These are phyloP conservation scores for Tragelaphus buxtoni DNA, from an alignment of 2,113 vertebrate genomes.

Conservation along the genomic window DNA sequence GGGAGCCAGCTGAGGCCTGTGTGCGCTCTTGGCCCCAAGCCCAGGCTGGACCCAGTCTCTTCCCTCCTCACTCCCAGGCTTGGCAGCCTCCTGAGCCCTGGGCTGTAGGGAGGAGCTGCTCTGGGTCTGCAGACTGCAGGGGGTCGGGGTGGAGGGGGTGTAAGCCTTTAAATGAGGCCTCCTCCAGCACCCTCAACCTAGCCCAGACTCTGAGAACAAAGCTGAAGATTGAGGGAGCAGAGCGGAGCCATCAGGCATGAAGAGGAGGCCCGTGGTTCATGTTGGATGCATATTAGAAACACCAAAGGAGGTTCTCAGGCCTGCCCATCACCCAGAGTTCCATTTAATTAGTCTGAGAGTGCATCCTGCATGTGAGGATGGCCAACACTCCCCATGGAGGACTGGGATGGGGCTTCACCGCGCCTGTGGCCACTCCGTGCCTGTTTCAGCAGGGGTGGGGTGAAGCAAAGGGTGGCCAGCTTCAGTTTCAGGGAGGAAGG, in stretches of 20 bases:
- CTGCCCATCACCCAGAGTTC: background rate
- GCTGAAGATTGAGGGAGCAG: background rate
- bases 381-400: background rate
- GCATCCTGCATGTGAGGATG: background rate
- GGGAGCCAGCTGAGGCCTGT: background rate
- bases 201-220: too few relatives aligned
- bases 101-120: background rate
- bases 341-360: background rate
- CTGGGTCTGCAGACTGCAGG: background rate
- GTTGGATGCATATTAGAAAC: fast-evolving
- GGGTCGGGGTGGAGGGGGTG: background rate
- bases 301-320: fast-evolving
- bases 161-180: background rate
- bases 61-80: background rate
- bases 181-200: background rate
- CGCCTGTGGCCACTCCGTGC: fast-evolving
- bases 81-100: background rate
- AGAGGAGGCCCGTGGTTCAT: background rate
- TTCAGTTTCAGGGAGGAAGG: background rate
- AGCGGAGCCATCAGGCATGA: too few relatives aligned
- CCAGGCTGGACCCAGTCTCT: background rate
- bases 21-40: background rate
- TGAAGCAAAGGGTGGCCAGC: background rate
- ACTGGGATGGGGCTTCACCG: background rate
- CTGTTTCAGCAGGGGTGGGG: background rate